Evolutionary conservation across 2,888 invertebrate species (phyloP).

Genomic region (Meloe dianella): DNA sequence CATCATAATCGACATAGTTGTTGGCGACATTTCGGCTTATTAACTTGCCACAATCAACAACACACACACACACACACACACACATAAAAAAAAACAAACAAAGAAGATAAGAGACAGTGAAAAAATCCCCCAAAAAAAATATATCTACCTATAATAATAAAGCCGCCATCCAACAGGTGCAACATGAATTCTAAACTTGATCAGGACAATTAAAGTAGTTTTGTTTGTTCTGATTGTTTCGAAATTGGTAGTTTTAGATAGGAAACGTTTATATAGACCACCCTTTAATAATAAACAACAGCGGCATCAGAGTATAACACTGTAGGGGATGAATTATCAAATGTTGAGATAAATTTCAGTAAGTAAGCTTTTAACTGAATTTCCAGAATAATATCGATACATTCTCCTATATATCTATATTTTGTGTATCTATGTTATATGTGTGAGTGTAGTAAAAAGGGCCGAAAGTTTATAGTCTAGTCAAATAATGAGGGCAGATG

Average conservation of each 20-base stretch:
- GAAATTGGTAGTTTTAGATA: constrained; percentile 4
- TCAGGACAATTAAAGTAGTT: constrained; percentile 8
- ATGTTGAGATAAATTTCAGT: constrained; percentile 1
- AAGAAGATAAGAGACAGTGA: neutral
- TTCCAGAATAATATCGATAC: neutral
- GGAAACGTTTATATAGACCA: constrained; percentile 3
- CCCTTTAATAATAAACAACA: constrained; percentile 3
- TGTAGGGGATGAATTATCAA: neutral
- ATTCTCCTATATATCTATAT: neutral
- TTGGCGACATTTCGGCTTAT: constrained; percentile 45
- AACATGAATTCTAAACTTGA: constrained; percentile 2
- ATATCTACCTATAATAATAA: constrained; percentile 2
- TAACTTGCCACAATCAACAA: constrained; percentile 33
- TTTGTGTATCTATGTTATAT: too few species aligned
- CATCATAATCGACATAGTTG: constrained; percentile 40
- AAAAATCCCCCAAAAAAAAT: neutral
- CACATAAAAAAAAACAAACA: neutral
- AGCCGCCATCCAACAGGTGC: constrained; percentile 6
- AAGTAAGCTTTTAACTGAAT: neutral
- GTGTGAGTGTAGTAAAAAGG: neutral
- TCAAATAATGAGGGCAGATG: constrained; percentile 3
- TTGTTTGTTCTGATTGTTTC: constrained; percentile 8
- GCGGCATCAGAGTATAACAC: neutral
- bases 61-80: neutral
- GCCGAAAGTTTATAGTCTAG: neutral